Percentiles rank a stretch among this genome's conserved stretches.
phyloP scores from a whole-genome alignment of 2,888 invertebrate genomes.

The Smittia aterrima region DNA sequence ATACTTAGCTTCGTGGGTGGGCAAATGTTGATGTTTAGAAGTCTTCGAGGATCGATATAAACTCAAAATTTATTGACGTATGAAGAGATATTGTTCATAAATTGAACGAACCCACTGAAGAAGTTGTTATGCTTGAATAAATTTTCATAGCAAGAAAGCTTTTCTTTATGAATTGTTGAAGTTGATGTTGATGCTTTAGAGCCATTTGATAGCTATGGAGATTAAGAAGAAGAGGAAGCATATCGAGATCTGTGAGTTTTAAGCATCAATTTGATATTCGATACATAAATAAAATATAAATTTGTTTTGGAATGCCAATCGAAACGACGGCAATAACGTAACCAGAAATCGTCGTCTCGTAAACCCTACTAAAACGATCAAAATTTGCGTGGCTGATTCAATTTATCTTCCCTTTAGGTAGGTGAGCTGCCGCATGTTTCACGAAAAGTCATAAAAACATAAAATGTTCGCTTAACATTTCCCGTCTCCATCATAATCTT shows the following conservation, averaged over 20 bases:
- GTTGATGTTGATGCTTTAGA: background rate
- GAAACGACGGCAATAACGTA: constrained; percentile 15
- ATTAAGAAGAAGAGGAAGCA: background rate
- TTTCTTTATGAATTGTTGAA: background rate
- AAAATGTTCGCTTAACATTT: constrained; percentile 7
- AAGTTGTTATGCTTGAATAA: background rate
- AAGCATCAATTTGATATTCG: background rate
- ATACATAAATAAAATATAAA: constrained; percentile 5
- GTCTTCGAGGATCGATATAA: background rate
- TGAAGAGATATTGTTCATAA: background rate
- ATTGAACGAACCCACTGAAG: background rate
- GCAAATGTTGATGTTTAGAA: background rate
- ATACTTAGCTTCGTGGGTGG: background rate
- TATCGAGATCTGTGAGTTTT: too few species aligned
- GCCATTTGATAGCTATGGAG: background rate
- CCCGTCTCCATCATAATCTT: constrained; percentile 4
- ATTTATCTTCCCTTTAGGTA: background rate
- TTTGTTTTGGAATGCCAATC: background rate
- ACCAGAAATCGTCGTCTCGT: background rate
- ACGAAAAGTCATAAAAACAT: background rate
- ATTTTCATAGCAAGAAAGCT: background rate
- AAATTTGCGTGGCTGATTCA: constrained; percentile 12
- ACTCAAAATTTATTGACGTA: constrained; percentile 2
- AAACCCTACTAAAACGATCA: background rate
- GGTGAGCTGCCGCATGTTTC: background rate